A percentile compares a stretch with the other conserved stretches of the same genome.
Conservation (phyloP, 2,888 invertebrate genomes). For the Onchidella celtica region DNA sequence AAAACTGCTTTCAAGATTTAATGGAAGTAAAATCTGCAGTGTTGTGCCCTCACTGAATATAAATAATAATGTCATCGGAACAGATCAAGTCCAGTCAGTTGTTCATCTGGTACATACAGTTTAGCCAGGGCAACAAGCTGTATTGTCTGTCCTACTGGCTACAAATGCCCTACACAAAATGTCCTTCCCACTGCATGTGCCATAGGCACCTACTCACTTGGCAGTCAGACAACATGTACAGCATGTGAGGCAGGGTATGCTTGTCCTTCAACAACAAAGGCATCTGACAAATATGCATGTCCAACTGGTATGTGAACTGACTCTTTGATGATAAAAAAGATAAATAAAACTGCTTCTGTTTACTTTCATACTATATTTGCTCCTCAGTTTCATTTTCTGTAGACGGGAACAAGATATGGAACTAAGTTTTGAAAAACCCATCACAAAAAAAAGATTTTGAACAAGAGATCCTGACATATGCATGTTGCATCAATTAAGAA, state of each 20-base stretch:
- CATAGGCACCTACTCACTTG: conserved; percentile 66
- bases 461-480: too few relatives aligned
- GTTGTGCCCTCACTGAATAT: too few relatives aligned
- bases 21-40: too few relatives aligned
- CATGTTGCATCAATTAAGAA: too few relatives aligned
- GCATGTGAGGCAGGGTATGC: conserved; percentile 71
- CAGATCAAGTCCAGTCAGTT: conserved; percentile 46
- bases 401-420: too few relatives aligned
- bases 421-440: too few relatives aligned
- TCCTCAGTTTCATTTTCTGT: too few relatives aligned
- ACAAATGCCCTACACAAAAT: conserved; percentile 59
- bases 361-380: too few relatives aligned
- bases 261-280: conserved; percentile 71
- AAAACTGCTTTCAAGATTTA: too few relatives aligned
- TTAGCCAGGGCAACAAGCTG: conserved; percentile 53
- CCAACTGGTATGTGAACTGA: conserved; percentile 60
- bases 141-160: conserved; percentile 70
- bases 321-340: background rate
- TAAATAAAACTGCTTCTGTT: background rate
- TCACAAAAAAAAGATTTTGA: too few relatives aligned
- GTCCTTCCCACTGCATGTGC: conserved; percentile 59
- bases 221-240: conserved; percentile 61
- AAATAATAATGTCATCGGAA: too few relatives aligned
- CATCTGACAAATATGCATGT: conserved; percentile 59
- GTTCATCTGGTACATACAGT: conserved; percentile 53